Evolutionary conservation across 2,797 vertebrate genomes (phyloP), one percentile per base, ranked within the genome.

Genomic region (Sternotherus odoratus): DNA sequence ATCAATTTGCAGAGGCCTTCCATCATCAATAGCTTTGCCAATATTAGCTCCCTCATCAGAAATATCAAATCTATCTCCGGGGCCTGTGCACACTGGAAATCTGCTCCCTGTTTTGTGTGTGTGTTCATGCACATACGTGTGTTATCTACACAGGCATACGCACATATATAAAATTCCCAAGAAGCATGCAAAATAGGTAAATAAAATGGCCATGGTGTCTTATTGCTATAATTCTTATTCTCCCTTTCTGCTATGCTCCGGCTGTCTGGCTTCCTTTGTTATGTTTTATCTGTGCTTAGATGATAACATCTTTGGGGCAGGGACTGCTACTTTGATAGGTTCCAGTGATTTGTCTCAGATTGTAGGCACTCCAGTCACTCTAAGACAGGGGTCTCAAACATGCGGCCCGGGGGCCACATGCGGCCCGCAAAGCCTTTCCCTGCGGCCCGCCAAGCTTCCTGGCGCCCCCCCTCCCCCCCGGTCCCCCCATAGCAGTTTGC

Each of bases 311-410:
- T 92, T 92, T 86, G 74, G 84, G 82, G 74, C 72, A 93, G 94
- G 90, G 17, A 85, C 77, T 85, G 74, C 87, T 91, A 94, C 84
- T 89, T 90, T 95, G 72, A 88, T 82, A 87, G 12, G 28, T 82
- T 94, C 87, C 43, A 93, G 75, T 90, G 86, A 92, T 96, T 81
- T 90, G 86, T 79, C 92, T 90, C 89, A 88, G 88, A 95, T 92
- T 90, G 91, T 82, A 95, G 56, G 82, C 78, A 82, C 36, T 2
- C 88, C 88, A 90, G 78, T 53, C 33, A 87, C 39, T 93, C 87
- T 88, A 85, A 80, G 89, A 94, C n/a, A n/a, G n/a, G n/a, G n/a
- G n/a, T n/a, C n/a, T n/a, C n/a, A n/a, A n/a, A n/a, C n/a, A n/a
- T n/a, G n/a, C n/a, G n/a, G n/a, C n/a, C n/a, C n/a, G n/a, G n/a